Conservation (phyloP, 2,797 vertebrate genomes). For the Mionectes olivaceus region DNA sequence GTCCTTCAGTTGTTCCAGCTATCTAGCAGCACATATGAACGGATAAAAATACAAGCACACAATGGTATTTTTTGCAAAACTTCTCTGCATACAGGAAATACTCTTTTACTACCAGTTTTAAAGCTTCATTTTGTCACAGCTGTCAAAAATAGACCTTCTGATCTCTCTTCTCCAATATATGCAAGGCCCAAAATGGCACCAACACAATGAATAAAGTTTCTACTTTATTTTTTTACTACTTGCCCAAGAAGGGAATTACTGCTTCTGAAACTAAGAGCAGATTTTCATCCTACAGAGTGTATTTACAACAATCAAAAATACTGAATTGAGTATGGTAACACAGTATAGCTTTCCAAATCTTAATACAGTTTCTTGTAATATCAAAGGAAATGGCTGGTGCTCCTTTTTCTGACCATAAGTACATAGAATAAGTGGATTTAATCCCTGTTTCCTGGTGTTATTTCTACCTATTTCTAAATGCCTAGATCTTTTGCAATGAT, state of each 20-base stretch:
- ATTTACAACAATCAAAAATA: neutral
- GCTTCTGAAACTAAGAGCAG: neutral
- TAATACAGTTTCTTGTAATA: neutral
- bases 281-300: neutral
- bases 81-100: neutral
- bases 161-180: neutral
- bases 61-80: neutral
- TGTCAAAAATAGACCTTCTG: neutral
- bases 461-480: neutral
- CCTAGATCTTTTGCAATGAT: neutral
- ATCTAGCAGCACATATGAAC: neutral
- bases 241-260: neutral
- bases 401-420: neutral
- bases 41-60: neutral
- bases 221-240: neutral
- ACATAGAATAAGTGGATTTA: neutral
- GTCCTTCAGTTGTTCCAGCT: neutral
- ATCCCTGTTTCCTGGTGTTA: neutral
- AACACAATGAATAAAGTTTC: neutral
- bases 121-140: neutral
- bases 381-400: neutral
- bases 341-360: neutral
- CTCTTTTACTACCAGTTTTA: neutral
- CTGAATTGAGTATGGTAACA: neutral
- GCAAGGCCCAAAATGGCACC: neutral